phyloP scores from a whole-genome alignment of 2,797 vertebrate species.

The Bradypodion pumilum region DNA sequence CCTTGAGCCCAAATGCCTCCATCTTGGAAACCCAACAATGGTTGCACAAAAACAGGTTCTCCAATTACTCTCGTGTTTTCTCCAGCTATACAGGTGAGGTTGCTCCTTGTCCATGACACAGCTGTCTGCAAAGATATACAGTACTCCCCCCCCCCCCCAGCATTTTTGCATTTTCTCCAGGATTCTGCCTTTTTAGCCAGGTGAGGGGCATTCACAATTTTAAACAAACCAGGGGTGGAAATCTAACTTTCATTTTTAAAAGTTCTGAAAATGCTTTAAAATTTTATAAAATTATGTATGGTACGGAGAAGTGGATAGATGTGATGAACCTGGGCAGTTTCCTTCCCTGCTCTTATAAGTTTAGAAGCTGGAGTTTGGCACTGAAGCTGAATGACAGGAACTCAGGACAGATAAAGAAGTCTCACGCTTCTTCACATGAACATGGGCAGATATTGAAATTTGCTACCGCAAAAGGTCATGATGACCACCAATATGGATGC shows the following conservation, averaged over 20 bases:
- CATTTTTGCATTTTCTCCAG: neutral
- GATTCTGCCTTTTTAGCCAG: neutral
- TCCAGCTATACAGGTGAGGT: conserved; percentile 61
- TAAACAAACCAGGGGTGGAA: neutral
- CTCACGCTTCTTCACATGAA: neutral
- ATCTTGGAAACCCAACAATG: conserved; percentile 64
- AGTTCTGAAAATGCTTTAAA: neutral
- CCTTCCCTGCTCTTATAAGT: neutral
- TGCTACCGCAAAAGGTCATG: neutral
- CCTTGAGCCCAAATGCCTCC: conserved; percentile 52
- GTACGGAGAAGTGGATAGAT: neutral
- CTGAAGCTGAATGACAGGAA: neutral
- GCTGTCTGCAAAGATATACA: neutral
- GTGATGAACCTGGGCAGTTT: no score
- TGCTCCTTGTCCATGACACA: neutral
- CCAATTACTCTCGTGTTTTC: conserved; percentile 50
- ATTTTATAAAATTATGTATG: neutral
- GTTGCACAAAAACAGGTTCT: conserved; percentile 48
- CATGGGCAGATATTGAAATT: neutral
- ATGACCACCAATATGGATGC: neutral
- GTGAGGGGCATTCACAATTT: neutral
- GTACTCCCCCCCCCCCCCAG: neutral
- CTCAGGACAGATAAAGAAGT: neutral
- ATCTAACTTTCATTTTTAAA: neutral
- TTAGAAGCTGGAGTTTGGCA: neutral